Percentiles rank a stretch among this genome's conserved stretches.
Evolutionary conservation across 2,797 vertebrate species (phyloP).

Genomic region (Chanos chanos): DNA sequence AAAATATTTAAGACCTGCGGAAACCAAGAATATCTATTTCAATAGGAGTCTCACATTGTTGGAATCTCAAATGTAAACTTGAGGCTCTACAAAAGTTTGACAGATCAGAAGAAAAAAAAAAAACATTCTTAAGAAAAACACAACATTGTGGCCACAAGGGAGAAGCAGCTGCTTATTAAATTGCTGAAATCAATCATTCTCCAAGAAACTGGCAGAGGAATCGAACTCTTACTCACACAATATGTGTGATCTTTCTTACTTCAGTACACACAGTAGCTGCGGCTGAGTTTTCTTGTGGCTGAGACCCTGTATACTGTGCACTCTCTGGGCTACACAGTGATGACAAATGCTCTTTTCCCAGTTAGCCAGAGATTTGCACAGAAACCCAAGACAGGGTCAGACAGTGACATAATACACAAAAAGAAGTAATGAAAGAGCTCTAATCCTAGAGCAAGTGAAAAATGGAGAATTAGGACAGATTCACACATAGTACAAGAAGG

Average conservation of each 20-base stretch:
- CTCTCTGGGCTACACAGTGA: neutral
- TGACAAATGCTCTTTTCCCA: constrained; percentile 2
- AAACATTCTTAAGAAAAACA: neutral
- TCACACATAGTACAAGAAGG: no score
- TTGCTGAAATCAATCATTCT: constrained; percentile 15
- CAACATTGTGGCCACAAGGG: neutral
- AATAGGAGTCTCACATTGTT: no score
- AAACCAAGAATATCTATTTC: no score
- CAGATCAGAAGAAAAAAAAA: no score
- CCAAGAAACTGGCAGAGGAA: constrained; percentile 9
- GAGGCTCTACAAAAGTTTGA: no score
- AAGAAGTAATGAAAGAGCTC: neutral
- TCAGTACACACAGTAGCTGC: neutral
- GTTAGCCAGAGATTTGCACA: neutral
- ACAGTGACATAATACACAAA: neutral
- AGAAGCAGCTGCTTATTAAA: constrained; percentile 9
- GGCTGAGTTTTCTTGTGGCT: neutral
- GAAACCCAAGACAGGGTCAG: neutral
- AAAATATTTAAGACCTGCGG: no score
- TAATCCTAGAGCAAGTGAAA: neutral
- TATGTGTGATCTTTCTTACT: constrained; percentile 5
- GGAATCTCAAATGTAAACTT: no score
- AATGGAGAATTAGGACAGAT: neutral
- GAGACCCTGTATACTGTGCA: neutral
- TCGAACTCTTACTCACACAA: constrained; percentile 3